These are phyloP conservation scores for Diabrotica virgifera DNA, from an alignment of 1,140 invertebrate genomes.

Conservation along the genomic window DNA sequence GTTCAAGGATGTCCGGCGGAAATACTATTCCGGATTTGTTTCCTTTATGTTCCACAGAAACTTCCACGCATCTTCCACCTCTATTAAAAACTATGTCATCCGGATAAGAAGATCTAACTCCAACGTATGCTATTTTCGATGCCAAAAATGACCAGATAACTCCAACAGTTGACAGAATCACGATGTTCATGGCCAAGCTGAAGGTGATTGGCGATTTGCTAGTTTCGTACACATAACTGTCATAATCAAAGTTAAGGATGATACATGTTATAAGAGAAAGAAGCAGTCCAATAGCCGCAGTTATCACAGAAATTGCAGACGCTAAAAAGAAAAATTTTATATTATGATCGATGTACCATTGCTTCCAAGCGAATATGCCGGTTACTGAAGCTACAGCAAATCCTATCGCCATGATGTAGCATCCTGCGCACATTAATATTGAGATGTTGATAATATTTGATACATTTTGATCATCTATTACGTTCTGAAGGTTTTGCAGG, in stretches of 20 bases:
- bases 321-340: constrained; percentile 60
- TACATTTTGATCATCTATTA: constrained; percentile 1
- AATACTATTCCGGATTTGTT: constrained; percentile 42
- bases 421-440: constrained; percentile 24
- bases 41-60: constrained; percentile 53
- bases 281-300: constrained; percentile 44
- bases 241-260: constrained; percentile 21
- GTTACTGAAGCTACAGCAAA: constrained; percentile 54
- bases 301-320: constrained; percentile 50
- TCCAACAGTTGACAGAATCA: constrained; percentile 59
- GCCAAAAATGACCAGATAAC: constrained; percentile 59
- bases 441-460: constrained; percentile 26
- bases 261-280: constrained; percentile 22
- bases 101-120: constrained; percentile 59
- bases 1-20: constrained; percentile 53
- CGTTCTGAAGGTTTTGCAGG: constrained; percentile 11
- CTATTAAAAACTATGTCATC: constrained; percentile 49
- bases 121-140: constrained; percentile 57
- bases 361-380: constrained; percentile 58
- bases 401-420: constrained; percentile 41
- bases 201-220: constrained; percentile 21
- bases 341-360: constrained; percentile 65
- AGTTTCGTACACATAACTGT: constrained; percentile 10
- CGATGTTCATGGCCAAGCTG: constrained; percentile 57
- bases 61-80: constrained; percentile 49